Evolutionary conservation across 2,113 vertebrate genomes (phyloP).

Genomic region (Phaethornis superciliosus): DNA sequence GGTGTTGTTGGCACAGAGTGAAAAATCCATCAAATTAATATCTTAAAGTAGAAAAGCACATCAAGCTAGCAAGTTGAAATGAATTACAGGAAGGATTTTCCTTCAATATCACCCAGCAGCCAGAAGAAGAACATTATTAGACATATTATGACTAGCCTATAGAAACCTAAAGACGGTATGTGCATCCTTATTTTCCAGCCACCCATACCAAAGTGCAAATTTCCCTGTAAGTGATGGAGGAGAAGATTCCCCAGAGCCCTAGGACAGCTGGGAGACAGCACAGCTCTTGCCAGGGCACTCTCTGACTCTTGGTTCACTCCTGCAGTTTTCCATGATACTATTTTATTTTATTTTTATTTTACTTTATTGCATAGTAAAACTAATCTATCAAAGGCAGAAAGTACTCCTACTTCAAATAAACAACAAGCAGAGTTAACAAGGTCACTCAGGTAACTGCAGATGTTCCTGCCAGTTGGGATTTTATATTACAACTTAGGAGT

Average conservation of each 20-base stretch:
- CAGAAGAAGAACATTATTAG: neutral
- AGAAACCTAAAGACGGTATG: neutral
- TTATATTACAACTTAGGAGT: neutral
- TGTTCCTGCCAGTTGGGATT: neutral
- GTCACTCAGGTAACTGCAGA: neutral
- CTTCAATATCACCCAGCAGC: neutral
- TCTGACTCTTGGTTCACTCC: neutral
- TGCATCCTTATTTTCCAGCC: neutral
- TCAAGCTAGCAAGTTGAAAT: neutral
- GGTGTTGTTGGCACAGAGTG: neutral
- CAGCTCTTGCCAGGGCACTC: rapidly evolving
- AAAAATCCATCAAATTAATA: neutral
- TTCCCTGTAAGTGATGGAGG: rapidly evolving
- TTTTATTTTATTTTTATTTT: too few species aligned
- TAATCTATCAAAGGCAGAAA: neutral
- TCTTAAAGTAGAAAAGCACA: neutral
- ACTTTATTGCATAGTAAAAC: neutral
- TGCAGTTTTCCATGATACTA: neutral
- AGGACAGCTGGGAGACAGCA: rapidly evolving
- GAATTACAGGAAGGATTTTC: neutral
- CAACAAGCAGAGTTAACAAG: neutral
- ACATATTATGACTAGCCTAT: too few species aligned
- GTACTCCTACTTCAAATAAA: neutral
- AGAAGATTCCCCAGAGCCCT: neutral
- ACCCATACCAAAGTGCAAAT: rapidly evolving